A percentile compares a stretch with the other conserved stretches of the same genome.
phyloP scores from a whole-genome alignment of 2,113 vertebrate genomes.

The Podarcis raffonei region DNA sequence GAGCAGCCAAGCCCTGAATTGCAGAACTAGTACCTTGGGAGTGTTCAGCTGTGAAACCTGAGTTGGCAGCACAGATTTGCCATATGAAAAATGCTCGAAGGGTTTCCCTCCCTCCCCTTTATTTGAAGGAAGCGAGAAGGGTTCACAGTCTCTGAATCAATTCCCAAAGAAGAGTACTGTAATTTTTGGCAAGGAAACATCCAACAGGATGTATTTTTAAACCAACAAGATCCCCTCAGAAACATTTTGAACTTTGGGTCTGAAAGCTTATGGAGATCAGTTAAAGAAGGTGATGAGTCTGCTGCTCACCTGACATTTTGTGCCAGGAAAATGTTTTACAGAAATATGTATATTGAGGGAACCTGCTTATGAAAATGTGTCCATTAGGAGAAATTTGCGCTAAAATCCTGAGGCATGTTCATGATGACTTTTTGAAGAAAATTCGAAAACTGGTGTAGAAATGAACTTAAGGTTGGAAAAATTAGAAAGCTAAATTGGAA shows the following conservation, averaged over 20 bases:
- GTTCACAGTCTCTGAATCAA: background rate
- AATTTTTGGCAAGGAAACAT: background rate
- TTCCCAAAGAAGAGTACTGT: background rate
- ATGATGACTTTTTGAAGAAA: too few relatives aligned
- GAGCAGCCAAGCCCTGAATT: conserved; percentile 49
- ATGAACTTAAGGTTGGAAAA: too few relatives aligned
- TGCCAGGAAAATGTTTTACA: background rate
- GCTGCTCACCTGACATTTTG: background rate
- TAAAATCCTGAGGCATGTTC: too few relatives aligned
- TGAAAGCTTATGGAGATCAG: background rate
- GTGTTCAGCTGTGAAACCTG: conserved; percentile 73
- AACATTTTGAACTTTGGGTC: rapidly evolving
- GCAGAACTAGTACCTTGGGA: conserved; percentile 72
- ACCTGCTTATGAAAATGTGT: too few relatives aligned
- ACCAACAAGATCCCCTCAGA: background rate
- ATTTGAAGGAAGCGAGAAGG: too few relatives aligned
- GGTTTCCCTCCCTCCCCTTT: background rate
- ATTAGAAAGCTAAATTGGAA: too few relatives aligned
- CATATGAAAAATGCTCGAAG: conserved; percentile 39
- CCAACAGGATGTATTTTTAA: background rate
- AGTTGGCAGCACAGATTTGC: conserved; percentile 48
- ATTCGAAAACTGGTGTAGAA: too few relatives aligned
- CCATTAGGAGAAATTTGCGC: too few relatives aligned
- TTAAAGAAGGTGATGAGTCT: background rate
- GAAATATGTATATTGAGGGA: too few relatives aligned